A percentile compares a stretch with the other conserved stretches of the same genome.
These are phyloP conservation scores for Oreohelix idahoensis DNA, from an alignment of 1,140 invertebrate genomes.

Conservation along the genomic window DNA sequence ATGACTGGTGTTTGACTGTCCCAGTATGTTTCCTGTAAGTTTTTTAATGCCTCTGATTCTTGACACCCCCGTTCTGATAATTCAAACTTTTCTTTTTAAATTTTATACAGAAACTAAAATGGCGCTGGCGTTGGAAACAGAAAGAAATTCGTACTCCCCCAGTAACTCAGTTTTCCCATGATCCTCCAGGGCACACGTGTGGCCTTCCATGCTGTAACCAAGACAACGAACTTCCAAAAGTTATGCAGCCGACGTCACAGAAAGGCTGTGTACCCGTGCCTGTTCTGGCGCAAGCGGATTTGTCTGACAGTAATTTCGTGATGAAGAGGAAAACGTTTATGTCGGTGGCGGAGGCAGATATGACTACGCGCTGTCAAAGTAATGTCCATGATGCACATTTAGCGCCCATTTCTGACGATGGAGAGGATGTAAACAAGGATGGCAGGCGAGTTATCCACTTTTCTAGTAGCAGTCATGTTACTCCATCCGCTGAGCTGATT, in stretches of 20 bases:
- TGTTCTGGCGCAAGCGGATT: background rate
- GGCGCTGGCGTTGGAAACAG: slow-evolving; percentile 28
- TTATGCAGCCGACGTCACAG: background rate
- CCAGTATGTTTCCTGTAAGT: no score
- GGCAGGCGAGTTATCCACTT: background rate
- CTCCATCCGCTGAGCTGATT: background rate
- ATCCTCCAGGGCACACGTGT: slow-evolving; percentile 36
- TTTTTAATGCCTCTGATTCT: no score
- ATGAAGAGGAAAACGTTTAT: background rate
- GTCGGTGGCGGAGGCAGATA: background rate
- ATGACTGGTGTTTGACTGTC: no score
- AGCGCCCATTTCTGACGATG: background rate
- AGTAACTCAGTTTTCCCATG: slow-evolving; percentile 27
- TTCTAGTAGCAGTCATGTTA: background rate
- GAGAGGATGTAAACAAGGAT: background rate
- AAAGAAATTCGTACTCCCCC: background rate
- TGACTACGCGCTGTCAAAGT: background rate
- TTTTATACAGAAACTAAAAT: slow-evolving; percentile 29
- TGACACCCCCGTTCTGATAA: no score
- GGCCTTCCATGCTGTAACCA: slow-evolving; percentile 39
- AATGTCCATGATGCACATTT: background rate
- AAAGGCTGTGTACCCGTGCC: slow-evolving; percentile 27
- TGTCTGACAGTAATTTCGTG: slow-evolving; percentile 22
- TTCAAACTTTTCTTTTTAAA: no score
- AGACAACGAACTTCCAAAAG: background rate